These are phyloP conservation scores for Sporophila hypoxantha DNA, from an alignment of 2,113 vertebrate species.

Conservation along the genomic window DNA sequence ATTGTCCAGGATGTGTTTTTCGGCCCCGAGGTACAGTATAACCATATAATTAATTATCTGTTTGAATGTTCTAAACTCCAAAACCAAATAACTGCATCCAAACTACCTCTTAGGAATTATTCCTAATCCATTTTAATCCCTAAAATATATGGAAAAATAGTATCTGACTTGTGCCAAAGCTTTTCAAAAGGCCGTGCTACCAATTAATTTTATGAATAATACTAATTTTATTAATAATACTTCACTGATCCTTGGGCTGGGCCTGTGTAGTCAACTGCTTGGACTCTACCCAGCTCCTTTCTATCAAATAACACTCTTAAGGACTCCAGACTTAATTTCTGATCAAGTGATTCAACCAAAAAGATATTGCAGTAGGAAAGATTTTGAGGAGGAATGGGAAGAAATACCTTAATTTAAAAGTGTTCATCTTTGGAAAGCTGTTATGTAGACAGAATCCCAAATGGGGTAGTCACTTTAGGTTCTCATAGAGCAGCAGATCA, in stretches of 20 bases:
- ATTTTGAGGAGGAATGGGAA: not conserved
- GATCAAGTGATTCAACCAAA: not conserved
- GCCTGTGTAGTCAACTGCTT: not conserved
- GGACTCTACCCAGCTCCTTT: not conserved
- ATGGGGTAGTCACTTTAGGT: not conserved
- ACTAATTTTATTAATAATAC: not conserved
- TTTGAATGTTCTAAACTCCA: not conserved
- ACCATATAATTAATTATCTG: not conserved
- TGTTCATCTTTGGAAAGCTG: not conserved
- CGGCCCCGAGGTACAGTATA: not conserved
- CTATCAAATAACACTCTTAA: not conserved
- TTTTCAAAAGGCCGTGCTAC: not conserved
- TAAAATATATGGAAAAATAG: not conserved
- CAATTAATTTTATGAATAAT: not conserved
- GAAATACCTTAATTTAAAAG: not conserved
- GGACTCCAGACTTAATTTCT: not conserved
- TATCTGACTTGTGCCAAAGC: not conserved
- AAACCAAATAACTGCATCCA: not conserved
- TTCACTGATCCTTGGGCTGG: not conserved
- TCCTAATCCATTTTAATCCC: not conserved
- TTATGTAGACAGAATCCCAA: not conserved
- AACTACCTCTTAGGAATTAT: not conserved
- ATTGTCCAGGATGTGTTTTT: not conserved
- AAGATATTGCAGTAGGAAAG: not conserved
- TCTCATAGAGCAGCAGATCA: not conserved